Percentiles rank a stretch among this genome's conserved stretches.
These are phyloP conservation scores for Harpalus rubripes DNA, from an alignment of 2,888 invertebrate species.

Conservation along the genomic window DNA sequence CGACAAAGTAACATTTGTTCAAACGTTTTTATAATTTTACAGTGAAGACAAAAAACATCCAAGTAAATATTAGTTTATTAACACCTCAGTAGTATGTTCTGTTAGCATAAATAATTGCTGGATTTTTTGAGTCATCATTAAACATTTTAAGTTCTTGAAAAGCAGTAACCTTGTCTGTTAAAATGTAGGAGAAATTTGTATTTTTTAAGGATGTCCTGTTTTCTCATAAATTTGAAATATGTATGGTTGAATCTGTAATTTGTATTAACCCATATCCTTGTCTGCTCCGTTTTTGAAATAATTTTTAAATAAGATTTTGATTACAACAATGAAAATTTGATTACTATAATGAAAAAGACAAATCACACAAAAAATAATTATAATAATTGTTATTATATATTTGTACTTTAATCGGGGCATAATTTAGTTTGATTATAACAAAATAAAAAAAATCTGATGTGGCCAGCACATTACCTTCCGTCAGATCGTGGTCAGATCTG, in stretches of 20 bases:
- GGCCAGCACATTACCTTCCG: too few relatives aligned
- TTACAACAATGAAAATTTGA: neutral
- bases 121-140: constrained; percentile 17
- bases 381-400: too few relatives aligned
- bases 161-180: constrained; percentile 13
- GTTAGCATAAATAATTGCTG: constrained; percentile 24
- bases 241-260: neutral
- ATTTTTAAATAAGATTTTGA: neutral
- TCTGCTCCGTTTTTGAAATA: neutral
- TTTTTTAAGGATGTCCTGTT: neutral
- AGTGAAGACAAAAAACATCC: neutral
- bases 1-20: neutral
- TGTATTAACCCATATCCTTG: neutral
- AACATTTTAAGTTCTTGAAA: constrained; percentile 14
- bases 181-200: neutral
- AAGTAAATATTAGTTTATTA: constrained; percentile 24
- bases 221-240: neutral
- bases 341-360: too few relatives aligned
- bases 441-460: too few relatives aligned
- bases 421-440: too few relatives aligned
- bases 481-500: too few relatives aligned
- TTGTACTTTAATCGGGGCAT: too few relatives aligned
- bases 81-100: neutral
- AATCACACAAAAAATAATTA: too few relatives aligned
- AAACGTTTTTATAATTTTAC: neutral